phyloP scores from a whole-genome alignment of 2,113 vertebrate species.

The Erythrocebus patas region DNA sequence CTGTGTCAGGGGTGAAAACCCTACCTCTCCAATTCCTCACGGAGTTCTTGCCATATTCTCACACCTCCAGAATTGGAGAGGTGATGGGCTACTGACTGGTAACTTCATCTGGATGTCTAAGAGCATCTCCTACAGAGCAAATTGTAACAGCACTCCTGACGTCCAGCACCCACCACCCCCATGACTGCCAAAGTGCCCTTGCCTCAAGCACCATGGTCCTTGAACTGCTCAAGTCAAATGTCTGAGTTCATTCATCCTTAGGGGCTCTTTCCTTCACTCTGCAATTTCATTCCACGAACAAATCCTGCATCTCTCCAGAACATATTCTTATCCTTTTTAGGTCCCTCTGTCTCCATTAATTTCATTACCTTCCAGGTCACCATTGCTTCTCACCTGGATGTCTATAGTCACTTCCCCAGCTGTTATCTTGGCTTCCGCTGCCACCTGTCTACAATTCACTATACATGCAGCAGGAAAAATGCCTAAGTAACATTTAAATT shows the following conservation, averaged over 20 bases:
- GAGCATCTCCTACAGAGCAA: not conserved
- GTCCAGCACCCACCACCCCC: no score
- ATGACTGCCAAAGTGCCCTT: no score
- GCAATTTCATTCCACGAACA: not conserved
- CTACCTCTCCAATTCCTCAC: fast-evolving
- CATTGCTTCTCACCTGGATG: not conserved
- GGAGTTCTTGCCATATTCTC: not conserved
- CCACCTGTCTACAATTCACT: not conserved
- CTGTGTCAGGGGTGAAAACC: fast-evolving
- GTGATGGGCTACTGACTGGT: no score
- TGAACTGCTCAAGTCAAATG: not conserved
- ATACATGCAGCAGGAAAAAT: no score
- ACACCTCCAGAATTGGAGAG: fast-evolving
- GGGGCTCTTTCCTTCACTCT: not conserved
- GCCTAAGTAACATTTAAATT: fast-evolving
- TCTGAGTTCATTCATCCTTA: fast-evolving
- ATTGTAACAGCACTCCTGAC: not conserved
- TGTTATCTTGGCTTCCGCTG: not conserved
- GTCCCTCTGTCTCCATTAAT: not conserved
- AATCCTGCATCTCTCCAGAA: not conserved
- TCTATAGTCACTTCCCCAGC: no score
- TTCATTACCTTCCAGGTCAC: not conserved
- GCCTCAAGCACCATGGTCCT: not conserved
- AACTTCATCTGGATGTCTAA: not conserved
- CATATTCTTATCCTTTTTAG: not conserved